These are phyloP conservation scores for Stigmatopora nigra DNA, from an alignment of 2,113 vertebrate genomes.

Conservation along the genomic window DNA sequence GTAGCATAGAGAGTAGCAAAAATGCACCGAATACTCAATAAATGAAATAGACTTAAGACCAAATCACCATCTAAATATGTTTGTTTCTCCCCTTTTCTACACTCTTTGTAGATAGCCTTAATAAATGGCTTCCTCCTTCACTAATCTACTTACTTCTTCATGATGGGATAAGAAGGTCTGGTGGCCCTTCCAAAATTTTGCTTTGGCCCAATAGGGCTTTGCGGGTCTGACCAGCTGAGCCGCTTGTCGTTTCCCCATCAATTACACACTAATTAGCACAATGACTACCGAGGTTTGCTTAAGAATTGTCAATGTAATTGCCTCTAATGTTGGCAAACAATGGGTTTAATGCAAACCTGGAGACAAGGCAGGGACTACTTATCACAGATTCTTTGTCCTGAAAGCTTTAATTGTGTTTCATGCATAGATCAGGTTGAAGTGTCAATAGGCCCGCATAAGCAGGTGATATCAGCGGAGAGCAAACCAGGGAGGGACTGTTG, in stretches of 20 bases:
- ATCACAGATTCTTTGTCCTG: constrained; percentile 48
- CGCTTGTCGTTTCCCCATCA: constrained; percentile 62
- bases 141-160: constrained; percentile 44
- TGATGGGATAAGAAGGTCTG: constrained; percentile 38
- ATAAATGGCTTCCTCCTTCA: constrained; percentile 48
- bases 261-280: constrained; percentile 73
- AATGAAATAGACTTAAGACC: not conserved
- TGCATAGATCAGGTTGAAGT: constrained; percentile 65
- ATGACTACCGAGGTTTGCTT: constrained; percentile 65
- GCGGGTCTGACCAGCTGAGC: constrained; percentile 38
- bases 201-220: constrained; percentile 34
- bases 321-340: constrained; percentile 67
- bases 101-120: constrained; percentile 24
- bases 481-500: constrained; percentile 52
- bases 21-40: not conserved
- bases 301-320: constrained; percentile 72
- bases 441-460: constrained; percentile 63
- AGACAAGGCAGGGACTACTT: constrained; percentile 49
- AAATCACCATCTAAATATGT: constrained; percentile 9
- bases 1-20: not conserved
- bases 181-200: constrained; percentile 35
- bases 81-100: not conserved
- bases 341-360: constrained; percentile 57
- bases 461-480: constrained; percentile 60
- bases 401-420: constrained; percentile 60